Evolutionary conservation across 2,888 invertebrate species (phyloP), one percentile per base, ranked within the genome.

Genomic region (Limnephilus marmoratus): DNA sequence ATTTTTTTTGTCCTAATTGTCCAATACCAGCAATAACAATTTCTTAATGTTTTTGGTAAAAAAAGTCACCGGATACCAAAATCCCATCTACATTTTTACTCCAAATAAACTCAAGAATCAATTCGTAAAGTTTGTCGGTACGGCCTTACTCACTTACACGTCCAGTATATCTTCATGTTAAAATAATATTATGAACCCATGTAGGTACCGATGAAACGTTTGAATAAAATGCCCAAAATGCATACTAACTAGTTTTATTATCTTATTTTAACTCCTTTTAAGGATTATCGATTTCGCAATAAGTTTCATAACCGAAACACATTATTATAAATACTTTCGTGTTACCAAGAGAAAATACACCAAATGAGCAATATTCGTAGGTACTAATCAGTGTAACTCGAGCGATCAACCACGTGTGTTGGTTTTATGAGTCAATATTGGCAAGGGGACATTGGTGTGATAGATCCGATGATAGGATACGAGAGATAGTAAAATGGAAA

Each of bases 391-490:
- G 49, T 29, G 24, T 29, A n/a, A n/a, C 83, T 37, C 4, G 18
- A 15, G 18, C 9, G 45, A 45, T 24, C 49, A 29, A 13, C 49
- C n/a, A 45, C n/a, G 86, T 45, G n/a, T 49, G 3, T 41, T 11
- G 49, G 9, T 68, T 45, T 45, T 86, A 45, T 86, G 49, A 86
- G 87, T 68, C 87, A 87, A 87, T 87, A 87, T 68, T 87, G 87
- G 37, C 13, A 41, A 86, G n/a, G 87, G 34, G 29, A 68, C 29
- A 68, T 49, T 31, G 68, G 49, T 53, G 53, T 68, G 87, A 87
- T 29, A 12, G 53, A 87, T 12, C 13, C 34, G 53, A 68, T 87
- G 53, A 87, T 53, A 15, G 53, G 85, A 45, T n/a, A 15, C 49
- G 4, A 29, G 87, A 85, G 85, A 85, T 53, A 29, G 34, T 87